Evolutionary conservation across 2,797 vertebrate species (phyloP).

Genomic region (Brachymystax lenok): DNA sequence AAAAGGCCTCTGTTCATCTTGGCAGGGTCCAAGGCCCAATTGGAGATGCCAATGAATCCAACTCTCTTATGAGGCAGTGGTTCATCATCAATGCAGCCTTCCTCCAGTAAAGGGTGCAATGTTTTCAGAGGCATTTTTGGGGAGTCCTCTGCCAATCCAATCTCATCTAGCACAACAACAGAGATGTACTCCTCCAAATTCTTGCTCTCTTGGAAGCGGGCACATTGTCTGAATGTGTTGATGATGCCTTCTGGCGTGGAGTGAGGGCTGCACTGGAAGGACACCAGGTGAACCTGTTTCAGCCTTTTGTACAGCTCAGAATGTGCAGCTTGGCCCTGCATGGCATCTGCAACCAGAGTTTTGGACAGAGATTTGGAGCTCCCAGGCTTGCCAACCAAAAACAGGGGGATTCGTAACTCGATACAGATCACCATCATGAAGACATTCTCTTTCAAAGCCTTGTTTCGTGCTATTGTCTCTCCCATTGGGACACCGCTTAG

Average conservation of each 20-base stretch:
- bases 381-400: constrained; percentile 95
- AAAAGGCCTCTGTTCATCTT: constrained; percentile 99
- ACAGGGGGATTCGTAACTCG: constrained; percentile 93
- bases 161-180: constrained; percentile 95
- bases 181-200: constrained; percentile 90
- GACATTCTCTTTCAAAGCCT: constrained; percentile 93
- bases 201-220: constrained; percentile 94
- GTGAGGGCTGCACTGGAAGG: constrained; percentile 97
- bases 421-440: constrained; percentile 99
- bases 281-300: constrained; percentile 93
- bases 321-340: constrained; percentile 91
- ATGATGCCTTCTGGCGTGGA: constrained; percentile 97
- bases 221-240: constrained; percentile 92
- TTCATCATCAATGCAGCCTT: constrained; percentile 93
- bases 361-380: constrained; percentile 98
- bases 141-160: constrained; percentile 95
- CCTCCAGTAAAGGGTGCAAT: constrained; percentile 92
- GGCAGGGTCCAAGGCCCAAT: constrained; percentile 97
- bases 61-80: constrained; percentile 92
- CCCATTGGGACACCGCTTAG: constrained; percentile 81
- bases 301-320: constrained; percentile 86
- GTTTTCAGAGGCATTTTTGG: constrained; percentile 96
- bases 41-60: constrained; percentile 95
- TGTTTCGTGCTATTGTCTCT: constrained; percentile 90
- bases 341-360: constrained; percentile 93